phyloP scores from a whole-genome alignment of 2,113 vertebrate genomes.

The Limnothrissa miodon region DNA sequence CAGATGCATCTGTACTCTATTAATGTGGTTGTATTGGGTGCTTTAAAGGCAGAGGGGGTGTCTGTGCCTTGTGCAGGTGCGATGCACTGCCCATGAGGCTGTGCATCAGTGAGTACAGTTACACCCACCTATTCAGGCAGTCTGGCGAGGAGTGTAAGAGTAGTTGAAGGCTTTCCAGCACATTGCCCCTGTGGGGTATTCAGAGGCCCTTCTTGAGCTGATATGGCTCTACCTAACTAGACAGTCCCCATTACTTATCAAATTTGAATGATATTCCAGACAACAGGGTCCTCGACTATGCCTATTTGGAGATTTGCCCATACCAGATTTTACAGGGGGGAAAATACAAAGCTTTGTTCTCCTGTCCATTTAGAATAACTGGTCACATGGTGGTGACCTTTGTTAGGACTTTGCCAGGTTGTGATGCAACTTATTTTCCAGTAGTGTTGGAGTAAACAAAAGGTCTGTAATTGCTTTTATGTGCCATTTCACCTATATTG shows the following conservation, averaged over 20 bases:
- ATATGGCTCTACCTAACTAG: neutral
- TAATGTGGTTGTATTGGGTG: neutral
- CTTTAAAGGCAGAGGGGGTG: neutral
- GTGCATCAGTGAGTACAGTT: too few species aligned
- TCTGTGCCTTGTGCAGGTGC: neutral
- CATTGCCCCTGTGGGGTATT: neutral
- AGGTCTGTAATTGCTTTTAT: too few species aligned
- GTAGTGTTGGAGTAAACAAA: too few species aligned
- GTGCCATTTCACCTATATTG: neutral
- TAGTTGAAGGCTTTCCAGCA: neutral
- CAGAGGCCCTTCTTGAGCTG: neutral
- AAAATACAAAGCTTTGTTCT: neutral
- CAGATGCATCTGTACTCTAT: neutral
- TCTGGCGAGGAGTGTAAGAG: neutral
- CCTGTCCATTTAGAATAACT: neutral
- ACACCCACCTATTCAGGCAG: neutral
- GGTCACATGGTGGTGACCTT: neutral
- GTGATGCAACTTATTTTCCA: too few species aligned
- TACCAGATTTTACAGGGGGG: too few species aligned
- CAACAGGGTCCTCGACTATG: too few species aligned
- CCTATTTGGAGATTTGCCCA: too few species aligned
- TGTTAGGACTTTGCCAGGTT: neutral
- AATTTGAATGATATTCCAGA: neutral
- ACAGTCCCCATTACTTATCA: neutral
- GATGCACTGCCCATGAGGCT: neutral